Conservation (phyloP, 2,113 vertebrate genomes). For the Corythoichthys intestinalis region DNA sequence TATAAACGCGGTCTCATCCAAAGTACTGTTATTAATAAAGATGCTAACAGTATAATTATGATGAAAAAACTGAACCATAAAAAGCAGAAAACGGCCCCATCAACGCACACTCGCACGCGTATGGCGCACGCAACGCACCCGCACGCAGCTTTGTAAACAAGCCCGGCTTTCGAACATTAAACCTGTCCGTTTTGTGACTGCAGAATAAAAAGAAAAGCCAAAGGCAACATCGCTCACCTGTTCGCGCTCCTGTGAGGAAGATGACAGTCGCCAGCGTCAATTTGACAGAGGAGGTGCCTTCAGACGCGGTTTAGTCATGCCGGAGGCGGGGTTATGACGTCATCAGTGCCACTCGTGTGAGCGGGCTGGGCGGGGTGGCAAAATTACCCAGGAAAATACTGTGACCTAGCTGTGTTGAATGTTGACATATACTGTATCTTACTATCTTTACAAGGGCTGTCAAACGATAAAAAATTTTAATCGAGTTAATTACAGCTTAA, state of each 20-base stretch:
- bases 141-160: background rate
- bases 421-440: too few species aligned
- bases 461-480: too few species aligned
- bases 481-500: too few species aligned
- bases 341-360: background rate
- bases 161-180: too few species aligned
- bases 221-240: slow-evolving; percentile 49
- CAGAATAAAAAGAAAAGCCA: background rate
- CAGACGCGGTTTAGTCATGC: slow-evolving; percentile 33
- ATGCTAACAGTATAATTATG: background rate
- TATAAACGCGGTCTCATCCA: background rate
- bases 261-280: slow-evolving; percentile 20
- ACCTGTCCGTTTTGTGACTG: background rate
- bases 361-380: background rate
- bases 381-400: background rate
- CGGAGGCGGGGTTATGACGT: slow-evolving; percentile 25
- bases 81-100: background rate
- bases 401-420: too few species aligned
- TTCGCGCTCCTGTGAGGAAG: slow-evolving; percentile 31
- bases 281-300: slow-evolving; percentile 34
- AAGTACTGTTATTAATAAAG: too few species aligned
- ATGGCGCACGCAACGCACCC: background rate
- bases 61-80: background rate
- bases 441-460: too few species aligned
- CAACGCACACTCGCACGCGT: background rate